These are phyloP conservation scores for Erpetoichthys calabaricus DNA, from an alignment of 2,797 vertebrate genomes.

Conservation along the genomic window DNA sequence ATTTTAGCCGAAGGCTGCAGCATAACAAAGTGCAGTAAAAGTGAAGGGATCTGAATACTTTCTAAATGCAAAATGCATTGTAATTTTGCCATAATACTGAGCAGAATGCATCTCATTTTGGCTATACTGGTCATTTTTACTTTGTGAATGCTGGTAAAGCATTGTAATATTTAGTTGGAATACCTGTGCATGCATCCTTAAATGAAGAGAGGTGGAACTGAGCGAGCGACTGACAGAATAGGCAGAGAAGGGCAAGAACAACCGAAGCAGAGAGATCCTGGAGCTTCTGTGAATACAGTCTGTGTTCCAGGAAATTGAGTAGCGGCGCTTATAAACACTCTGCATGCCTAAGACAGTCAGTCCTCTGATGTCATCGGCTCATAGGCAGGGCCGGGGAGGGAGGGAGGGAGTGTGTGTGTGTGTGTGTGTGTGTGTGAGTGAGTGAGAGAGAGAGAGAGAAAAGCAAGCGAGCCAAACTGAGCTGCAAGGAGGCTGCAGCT, in stretches of 20 bases:
- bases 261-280: conserved; percentile 15
- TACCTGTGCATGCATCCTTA: too few species aligned
- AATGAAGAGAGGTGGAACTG: too few species aligned
- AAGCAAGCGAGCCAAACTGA: background rate
- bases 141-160: too few species aligned
- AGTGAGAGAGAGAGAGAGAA: conserved; percentile 8
- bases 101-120: too few species aligned
- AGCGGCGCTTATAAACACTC: conserved; percentile 41
- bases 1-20: too few species aligned
- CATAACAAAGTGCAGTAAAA: too few species aligned
- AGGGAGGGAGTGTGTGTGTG: background rate
- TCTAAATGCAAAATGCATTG: too few species aligned
- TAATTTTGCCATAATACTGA: too few species aligned
- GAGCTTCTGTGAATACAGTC: conserved; percentile 19
- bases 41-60: too few species aligned
- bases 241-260: background rate
- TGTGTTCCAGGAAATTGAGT: conserved; percentile 20
- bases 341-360: conserved; percentile 47
- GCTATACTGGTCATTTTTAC: too few species aligned
- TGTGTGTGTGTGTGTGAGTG: conserved; percentile 5
- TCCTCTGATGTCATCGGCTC: conserved; percentile 53
- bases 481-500: conserved; percentile 1
- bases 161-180: too few species aligned
- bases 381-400: conserved; percentile 12
- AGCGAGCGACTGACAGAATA: background rate